Evolutionary conservation across 2,888 invertebrate species (phyloP), one percentile per base, ranked within the genome.

Genomic region (Biston betularia): DNA sequence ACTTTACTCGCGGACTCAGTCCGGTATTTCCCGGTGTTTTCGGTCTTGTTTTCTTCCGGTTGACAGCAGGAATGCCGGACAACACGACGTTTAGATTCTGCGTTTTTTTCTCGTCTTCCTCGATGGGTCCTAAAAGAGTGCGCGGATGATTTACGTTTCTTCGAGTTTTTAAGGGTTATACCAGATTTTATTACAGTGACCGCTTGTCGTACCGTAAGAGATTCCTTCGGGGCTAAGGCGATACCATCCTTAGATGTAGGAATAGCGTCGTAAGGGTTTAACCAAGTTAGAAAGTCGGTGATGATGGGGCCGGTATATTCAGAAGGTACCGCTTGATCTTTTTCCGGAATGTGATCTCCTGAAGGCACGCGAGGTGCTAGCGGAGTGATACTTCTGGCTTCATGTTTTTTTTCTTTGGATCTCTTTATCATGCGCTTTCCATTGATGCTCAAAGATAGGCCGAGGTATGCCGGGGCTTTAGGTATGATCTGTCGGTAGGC

Each of bases 381-480:
- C 24, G 89, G 87, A 4, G 84, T 86, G 10, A 78, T 79, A 65
- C 83, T 83, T 79, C 89, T 92, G 10, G 87, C 76, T 50, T 94
- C 93, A 56, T 88, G 87, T 75, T 83, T 90, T 45, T 86, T 89
- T 62, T 90, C 88, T 71, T 83, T 92, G 0, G 75, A 73, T 88
- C 94, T 93, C 77, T 92, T 94, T 54, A 94, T 88, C 50, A 96
- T 89, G 70, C 94, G 94, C 72, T 95, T 95, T 2, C 97, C 97
- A 71, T 96, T 95, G 9, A 97, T 94, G 10, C 96, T 95, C 44
- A 97, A 84, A 15, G 96, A 96, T 74, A 96, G 94, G 0, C 97
- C 97, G 71, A 97, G 94, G 83, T 97, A 97, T 0, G 97, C 97
- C 11, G 97, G 97, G 0, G 96, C 96, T 77, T 96, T 96, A 0